Evolutionary conservation across 2,113 vertebrate genomes (phyloP), one percentile per base, ranked within the genome.

Genomic region (Gymnarchus niloticus): DNA sequence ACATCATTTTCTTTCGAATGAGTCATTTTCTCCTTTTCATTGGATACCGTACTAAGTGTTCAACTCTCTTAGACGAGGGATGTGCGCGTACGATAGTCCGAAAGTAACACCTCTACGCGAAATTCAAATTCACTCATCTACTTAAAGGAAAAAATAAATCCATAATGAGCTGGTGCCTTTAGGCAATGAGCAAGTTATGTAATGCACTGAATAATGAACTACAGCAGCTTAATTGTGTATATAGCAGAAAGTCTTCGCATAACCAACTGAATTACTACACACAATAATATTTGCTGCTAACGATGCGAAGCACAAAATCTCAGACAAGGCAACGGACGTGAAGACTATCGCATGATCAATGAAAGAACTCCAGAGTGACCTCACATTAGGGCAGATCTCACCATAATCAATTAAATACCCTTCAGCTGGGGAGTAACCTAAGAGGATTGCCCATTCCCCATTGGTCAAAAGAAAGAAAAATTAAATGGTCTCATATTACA

Each of bases 361-460:
- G 89, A 88, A 83, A 85, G 57, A 92, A 89, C 85, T 91, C 88
- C 88, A 93, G 89, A 84, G 25, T 92, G 92, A 90, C 89, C 91
- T 88, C 54, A 48, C 85, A 90, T 89, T 87, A 85, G 85, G 86
- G 83, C 88, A 77, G 69, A 76, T 73, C 93, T 95, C 93, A 93
- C 91, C 92, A 92, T 93, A 95, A 95, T 96, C 95, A 96, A 95
- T 96, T 95, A 95, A 92, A 92, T 93, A 92, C 93, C 93, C 94
- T 92, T 92, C 87, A 54, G 85, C 92, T 93, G 92, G 93, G 92
- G 88, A 1, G 95, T 94, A 96, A 96, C 90, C 77, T 91, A 94
- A 96, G 95, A 93, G 90, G 93, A 92, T 91, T 94, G 90, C 88
- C 92, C 21, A 78, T 77, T 56, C 84, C 84, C 51, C 10, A 59